Percentiles rank a stretch among this genome's conserved stretches.
Evolutionary conservation across 2,113 vertebrate species (phyloP).

Genomic region (Empidonax alnorum): DNA sequence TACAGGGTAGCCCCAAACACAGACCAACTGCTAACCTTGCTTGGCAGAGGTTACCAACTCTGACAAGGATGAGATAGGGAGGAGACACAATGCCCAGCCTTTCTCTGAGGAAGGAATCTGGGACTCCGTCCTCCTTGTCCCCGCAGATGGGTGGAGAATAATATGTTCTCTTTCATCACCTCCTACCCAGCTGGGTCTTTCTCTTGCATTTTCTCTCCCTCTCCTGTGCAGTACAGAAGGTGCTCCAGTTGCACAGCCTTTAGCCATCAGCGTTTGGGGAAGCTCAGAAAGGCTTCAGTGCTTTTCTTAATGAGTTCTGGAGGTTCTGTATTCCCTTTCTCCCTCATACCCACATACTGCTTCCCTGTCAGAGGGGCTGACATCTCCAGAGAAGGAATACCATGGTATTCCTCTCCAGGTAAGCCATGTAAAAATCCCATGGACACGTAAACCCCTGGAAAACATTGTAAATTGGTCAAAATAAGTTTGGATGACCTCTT

Average conservation of each 20-base stretch:
- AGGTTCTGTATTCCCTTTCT: background rate
- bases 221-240: background rate
- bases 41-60: background rate
- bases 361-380: background rate
- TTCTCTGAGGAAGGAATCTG: background rate
- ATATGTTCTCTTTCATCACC: background rate
- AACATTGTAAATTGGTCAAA: background rate
- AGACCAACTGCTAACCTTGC: background rate
- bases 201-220: background rate
- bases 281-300: background rate
- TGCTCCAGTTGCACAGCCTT: background rate
- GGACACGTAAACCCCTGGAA: background rate
- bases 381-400: background rate
- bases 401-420: background rate
- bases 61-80: background rate
- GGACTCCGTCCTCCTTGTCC: background rate
- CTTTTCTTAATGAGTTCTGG: background rate
- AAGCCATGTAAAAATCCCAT: background rate
- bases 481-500: background rate
- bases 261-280: background rate
- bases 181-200: background rate
- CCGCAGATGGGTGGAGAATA: background rate
- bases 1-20: background rate
- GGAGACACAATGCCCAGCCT: background rate
- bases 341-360: rapidly evolving